These are phyloP conservation scores for Trissonchulus latispiculum DNA, from an alignment of 2,888 invertebrate species.

Conservation along the genomic window DNA sequence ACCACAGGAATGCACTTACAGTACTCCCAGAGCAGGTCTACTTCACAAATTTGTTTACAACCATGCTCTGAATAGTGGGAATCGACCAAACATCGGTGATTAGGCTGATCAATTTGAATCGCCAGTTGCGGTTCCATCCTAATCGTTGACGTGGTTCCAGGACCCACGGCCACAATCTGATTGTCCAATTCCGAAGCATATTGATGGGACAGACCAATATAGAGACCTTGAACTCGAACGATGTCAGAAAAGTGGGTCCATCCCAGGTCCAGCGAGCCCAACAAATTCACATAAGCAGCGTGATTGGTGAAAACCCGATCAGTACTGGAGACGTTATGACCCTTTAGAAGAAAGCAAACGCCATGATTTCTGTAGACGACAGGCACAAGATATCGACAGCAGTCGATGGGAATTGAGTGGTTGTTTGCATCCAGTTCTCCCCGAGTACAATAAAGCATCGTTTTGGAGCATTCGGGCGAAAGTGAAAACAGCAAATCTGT, in stretches of 20 bases:
- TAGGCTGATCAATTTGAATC: not conserved
- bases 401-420: not conserved
- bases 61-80: not conserved
- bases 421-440: not conserved
- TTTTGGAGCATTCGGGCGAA: not conserved
- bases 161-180: conserved; percentile 6
- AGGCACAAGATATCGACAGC: not conserved
- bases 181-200: conserved; percentile 5
- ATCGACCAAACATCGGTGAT: not conserved
- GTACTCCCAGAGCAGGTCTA: not conserved
- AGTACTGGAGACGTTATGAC: not conserved
- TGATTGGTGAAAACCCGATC: not conserved
- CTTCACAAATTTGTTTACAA: not conserved
- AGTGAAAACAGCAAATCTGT: not conserved
- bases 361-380: not conserved
- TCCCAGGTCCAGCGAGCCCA: not conserved
- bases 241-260: not conserved
- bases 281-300: not conserved
- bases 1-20: not conserved
- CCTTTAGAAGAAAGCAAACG: not conserved
- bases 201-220: not conserved
- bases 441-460: not conserved
- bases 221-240: conserved; percentile 7
- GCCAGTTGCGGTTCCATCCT: not conserved
- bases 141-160: not conserved